These are phyloP conservation scores for Lottia gigantea DNA, from an alignment of 2,888 invertebrate genomes.

Conservation along the genomic window DNA sequence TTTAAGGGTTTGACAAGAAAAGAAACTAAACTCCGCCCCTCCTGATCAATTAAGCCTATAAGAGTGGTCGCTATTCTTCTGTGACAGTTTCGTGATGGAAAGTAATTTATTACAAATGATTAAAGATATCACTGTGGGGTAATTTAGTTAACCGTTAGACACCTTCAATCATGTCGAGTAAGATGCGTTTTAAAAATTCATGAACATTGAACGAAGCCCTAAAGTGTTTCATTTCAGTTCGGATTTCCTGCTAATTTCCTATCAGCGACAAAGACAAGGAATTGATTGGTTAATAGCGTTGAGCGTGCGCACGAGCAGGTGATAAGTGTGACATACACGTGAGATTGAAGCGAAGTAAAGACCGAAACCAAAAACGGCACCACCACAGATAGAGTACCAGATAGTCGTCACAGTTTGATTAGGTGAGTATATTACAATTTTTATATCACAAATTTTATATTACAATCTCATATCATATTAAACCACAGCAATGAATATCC, in stretches of 20 bases:
- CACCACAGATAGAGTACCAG: background rate
- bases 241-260: slow-evolving; percentile 35
- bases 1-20: background rate
- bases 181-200: slow-evolving; percentile 32
- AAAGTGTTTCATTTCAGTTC: slow-evolving; percentile 30
- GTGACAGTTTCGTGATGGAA: slow-evolving; percentile 14
- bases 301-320: slow-evolving; percentile 25
- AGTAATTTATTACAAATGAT: slow-evolving; percentile 18
- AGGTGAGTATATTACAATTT: too few species aligned
- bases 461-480: too few species aligned
- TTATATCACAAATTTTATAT: too few species aligned
- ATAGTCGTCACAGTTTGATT: background rate
- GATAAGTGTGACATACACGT: slow-evolving; percentile 26
- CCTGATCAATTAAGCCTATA: too few species aligned
- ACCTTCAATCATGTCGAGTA: slow-evolving; percentile 7
- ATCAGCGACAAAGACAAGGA: slow-evolving; percentile 16
- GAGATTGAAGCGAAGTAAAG: slow-evolving; percentile 12
- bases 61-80: background rate
- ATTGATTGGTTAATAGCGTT: slow-evolving; percentile 21
- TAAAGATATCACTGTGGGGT: background rate
- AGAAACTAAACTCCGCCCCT: too few species aligned
- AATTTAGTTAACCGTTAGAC: slow-evolving; percentile 13
- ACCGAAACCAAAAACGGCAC: background rate
- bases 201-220: slow-evolving; percentile 27
- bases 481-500: too few species aligned